Percentiles rank a stretch among this genome's conserved stretches.
Conservation (phyloP, 2,797 vertebrate species). For the Tapirus indicus region DNA sequence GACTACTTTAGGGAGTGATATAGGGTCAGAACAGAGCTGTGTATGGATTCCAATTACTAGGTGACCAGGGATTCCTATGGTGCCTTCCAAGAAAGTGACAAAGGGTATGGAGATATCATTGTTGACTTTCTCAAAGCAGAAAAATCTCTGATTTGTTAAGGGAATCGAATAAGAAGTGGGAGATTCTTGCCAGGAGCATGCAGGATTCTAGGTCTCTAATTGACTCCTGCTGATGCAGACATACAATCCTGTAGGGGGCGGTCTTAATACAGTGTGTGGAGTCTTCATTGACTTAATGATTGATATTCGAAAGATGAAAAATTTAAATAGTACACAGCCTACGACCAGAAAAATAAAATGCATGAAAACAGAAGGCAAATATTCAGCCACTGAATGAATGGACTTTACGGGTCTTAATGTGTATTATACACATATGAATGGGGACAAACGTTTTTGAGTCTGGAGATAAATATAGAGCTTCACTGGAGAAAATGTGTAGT, state of each 20-base stretch:
- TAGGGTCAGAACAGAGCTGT: not conserved
- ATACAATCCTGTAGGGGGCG: not conserved
- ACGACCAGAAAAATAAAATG: conserved; percentile 27
- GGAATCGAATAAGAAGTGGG: not conserved
- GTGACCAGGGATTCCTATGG: not conserved
- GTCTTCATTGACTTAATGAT: conserved; percentile 7
- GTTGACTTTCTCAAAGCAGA: not conserved
- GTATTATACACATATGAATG: not conserved
- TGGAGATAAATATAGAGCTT: not conserved
- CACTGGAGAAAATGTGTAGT: not conserved
- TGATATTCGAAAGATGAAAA: not conserved
- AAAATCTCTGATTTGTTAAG: not conserved
- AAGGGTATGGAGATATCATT: not conserved
- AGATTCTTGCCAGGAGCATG: not conserved
- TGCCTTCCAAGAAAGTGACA: not conserved
- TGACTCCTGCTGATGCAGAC: not conserved
- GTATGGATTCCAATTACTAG: not conserved
- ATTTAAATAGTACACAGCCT: not conserved
- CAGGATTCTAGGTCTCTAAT: not conserved
- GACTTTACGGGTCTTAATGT: not conserved
- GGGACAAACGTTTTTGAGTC: not conserved
- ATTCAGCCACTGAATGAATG: not conserved
- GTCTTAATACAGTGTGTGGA: not conserved
- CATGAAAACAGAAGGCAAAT: not conserved
- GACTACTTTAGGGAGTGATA: not conserved